These are phyloP conservation scores for Machaerirhynchus nigripectus DNA, from an alignment of 2,113 vertebrate species.

Conservation along the genomic window DNA sequence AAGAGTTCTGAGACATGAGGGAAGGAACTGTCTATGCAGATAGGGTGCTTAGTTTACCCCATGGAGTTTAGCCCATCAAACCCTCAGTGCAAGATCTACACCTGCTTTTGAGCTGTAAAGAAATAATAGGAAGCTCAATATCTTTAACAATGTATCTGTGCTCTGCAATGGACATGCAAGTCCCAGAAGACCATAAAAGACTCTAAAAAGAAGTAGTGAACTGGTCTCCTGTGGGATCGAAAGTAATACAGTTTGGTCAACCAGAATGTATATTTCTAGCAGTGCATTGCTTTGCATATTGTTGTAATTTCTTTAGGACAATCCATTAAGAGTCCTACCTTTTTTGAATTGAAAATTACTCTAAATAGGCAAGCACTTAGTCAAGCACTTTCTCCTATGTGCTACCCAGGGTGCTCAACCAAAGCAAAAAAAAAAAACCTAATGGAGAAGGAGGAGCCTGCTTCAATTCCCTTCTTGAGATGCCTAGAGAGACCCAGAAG, in stretches of 20 bases:
- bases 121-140: neutral
- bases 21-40: neutral
- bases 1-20: neutral
- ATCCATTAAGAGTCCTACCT: neutral
- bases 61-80: neutral
- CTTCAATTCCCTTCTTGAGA: neutral
- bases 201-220: neutral
- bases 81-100: neutral
- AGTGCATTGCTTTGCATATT: neutral
- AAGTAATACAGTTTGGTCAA: neutral
- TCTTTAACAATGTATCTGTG: neutral
- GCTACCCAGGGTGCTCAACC: neutral
- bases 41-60: neutral
- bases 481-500: neutral
- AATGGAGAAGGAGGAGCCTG: neutral
- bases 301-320: neutral
- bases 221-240: neutral
- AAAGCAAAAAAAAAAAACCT: neutral
- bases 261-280: neutral
- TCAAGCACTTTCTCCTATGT: neutral
- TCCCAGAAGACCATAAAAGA: neutral
- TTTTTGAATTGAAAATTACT: neutral
- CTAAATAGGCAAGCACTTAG: neutral
- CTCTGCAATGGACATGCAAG: neutral
- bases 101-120: neutral